Evolutionary conservation across 2,888 invertebrate species (phyloP).

Genomic region (Coenonympha glycerion): DNA sequence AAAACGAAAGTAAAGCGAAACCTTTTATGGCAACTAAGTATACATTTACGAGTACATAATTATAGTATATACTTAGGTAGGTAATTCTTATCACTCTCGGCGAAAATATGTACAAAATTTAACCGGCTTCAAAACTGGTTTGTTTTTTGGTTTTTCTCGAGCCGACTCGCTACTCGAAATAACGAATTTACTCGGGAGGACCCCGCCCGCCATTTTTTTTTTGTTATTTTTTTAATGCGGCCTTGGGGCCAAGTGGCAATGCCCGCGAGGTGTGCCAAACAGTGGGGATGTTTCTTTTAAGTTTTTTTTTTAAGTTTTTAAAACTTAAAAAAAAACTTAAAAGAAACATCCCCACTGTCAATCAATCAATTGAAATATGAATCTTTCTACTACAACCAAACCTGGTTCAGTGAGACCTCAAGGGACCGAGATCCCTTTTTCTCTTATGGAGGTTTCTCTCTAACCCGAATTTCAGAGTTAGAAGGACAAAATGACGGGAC

Average conservation of each 20-base stretch:
- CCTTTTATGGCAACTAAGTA: too few relatives aligned
- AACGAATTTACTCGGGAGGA: slow-evolving; percentile 32
- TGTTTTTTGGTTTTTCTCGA: slow-evolving; percentile 22
- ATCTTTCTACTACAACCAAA: too few relatives aligned
- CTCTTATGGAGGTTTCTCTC: too few relatives aligned
- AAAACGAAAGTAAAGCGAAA: too few relatives aligned
- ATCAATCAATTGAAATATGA: too few relatives aligned
- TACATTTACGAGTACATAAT: too few relatives aligned
- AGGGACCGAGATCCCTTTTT: too few relatives aligned
- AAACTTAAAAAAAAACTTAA: neutral
- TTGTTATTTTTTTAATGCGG: slow-evolving; percentile 43
- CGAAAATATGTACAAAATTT: slow-evolving; percentile 47
- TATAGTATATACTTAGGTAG: neutral
- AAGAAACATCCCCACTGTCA: slow-evolving; percentile 2
- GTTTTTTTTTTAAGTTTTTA: neutral
- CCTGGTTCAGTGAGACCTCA: too few relatives aligned
- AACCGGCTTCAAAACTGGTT: slow-evolving; percentile 37
- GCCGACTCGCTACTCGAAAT: slow-evolving; percentile 31
- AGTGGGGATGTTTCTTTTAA: neutral
- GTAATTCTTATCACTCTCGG: slow-evolving; percentile 29
- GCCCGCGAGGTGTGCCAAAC: slow-evolving; percentile 37
- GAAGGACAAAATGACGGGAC: too few relatives aligned
- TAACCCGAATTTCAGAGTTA: too few relatives aligned
- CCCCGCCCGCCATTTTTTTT: slow-evolving; percentile 41
- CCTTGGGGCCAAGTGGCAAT: slow-evolving; percentile 58